Percentiles rank a stretch among this genome's conserved stretches.
Evolutionary conservation across 2,113 vertebrate genomes (phyloP).

Genomic region (Pterophyllum scalare): DNA sequence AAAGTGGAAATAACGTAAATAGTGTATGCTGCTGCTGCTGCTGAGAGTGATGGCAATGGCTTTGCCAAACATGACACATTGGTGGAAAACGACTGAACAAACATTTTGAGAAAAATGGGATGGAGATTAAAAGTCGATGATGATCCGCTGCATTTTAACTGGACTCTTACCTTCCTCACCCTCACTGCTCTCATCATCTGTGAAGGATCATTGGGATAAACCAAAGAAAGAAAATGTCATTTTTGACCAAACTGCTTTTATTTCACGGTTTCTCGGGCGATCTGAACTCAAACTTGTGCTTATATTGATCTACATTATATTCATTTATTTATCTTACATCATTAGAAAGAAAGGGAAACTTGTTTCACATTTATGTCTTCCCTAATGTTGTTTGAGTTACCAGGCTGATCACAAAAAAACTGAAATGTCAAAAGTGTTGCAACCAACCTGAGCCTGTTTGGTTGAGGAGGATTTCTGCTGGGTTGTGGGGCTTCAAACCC

Average conservation of each 20-base stretch:
- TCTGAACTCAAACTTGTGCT: not conserved
- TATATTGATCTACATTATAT: no score
- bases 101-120: not conserved
- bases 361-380: not conserved
- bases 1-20: not conserved
- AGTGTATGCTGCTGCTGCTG: not conserved
- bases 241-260: not conserved
- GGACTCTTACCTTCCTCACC: constrained; percentile 87
- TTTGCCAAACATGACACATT: not conserved
- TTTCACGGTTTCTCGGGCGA: not conserved
- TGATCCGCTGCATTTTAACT: constrained; percentile 1
- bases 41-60: not conserved
- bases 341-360: not conserved
- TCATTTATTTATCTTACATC: not conserved
- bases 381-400: not conserved
- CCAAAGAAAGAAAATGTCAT: constrained; percentile 44
- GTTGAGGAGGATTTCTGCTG: constrained; percentile 90
- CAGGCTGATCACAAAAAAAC: not conserved
- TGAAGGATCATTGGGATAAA: constrained; percentile 56
- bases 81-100: not conserved
- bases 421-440: not conserved
- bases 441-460: constrained; percentile 90
- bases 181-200: constrained; percentile 82
- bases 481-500: constrained; percentile 97
- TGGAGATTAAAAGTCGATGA: not conserved